Evolutionary conservation across 2,113 vertebrate genomes (phyloP).

Genomic region (Hippocampus zosterae): DNA sequence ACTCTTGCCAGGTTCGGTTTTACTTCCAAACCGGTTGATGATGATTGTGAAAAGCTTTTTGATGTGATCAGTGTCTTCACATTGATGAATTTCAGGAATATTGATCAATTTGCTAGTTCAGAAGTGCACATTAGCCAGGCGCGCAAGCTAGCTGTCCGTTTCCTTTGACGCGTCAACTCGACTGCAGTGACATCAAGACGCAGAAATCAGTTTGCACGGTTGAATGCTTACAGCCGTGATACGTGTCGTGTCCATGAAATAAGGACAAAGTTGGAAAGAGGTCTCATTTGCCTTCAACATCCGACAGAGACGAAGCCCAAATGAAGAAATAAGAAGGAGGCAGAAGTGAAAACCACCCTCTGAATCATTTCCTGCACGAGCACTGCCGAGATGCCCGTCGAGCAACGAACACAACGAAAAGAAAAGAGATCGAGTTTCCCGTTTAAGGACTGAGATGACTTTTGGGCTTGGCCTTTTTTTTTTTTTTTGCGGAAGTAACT

Average conservation of each 20-base stretch:
- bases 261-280: background rate
- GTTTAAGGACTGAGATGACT: background rate
- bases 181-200: too few relatives aligned
- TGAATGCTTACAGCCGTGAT: too few relatives aligned
- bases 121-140: too few relatives aligned
- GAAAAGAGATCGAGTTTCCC: background rate
- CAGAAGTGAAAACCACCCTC: background rate
- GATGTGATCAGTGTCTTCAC: background rate
- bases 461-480: too few relatives aligned
- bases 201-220: too few relatives aligned
- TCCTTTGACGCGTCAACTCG: too few relatives aligned
- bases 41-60: background rate
- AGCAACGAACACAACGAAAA: background rate
- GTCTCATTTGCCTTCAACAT: background rate
- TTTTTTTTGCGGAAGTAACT: background rate
- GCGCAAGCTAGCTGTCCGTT: too few relatives aligned
- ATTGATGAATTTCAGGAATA: background rate
- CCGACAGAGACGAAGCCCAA: background rate
- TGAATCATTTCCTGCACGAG: background rate
- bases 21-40: too few relatives aligned
- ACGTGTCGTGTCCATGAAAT: background rate
- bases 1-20: too few relatives aligned
- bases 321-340: background rate
- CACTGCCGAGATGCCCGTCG: background rate
- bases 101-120: background rate